These are phyloP conservation scores for Mesitornis unicolor DNA, from an alignment of 2,113 vertebrate species.

Conservation along the genomic window DNA sequence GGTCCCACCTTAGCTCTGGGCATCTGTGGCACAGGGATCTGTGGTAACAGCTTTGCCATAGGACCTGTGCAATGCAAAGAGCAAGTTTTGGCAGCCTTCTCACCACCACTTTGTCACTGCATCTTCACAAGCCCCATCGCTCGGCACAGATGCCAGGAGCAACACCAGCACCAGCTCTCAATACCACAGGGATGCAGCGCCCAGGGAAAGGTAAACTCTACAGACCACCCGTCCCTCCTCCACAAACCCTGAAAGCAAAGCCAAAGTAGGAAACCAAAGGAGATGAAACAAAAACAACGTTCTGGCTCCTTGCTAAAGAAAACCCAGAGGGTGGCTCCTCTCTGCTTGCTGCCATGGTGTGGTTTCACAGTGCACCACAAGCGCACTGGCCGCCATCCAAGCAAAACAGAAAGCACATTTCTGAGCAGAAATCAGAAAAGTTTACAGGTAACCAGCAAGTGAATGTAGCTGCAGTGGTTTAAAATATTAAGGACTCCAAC, in stretches of 20 bases:
- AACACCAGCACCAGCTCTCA: fast-evolving
- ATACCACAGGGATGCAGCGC: neutral
- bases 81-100: neutral
- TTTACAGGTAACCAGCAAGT: neutral
- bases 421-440: neutral
- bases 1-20: neutral
- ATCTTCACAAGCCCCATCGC: neutral
- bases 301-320: slow-evolving; percentile 50
- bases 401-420: slow-evolving; percentile 14
- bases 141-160: neutral
- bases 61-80: neutral
- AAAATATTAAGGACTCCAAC: neutral
- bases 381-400: neutral
- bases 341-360: neutral
- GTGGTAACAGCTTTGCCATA: neutral
- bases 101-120: neutral
- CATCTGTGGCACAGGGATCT: neutral
- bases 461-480: neutral
- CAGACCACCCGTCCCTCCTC: neutral
- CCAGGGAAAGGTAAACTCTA: neutral
- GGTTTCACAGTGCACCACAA: neutral
- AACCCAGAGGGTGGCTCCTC: slow-evolving; percentile 14
- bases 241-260: neutral
- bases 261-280: neutral
- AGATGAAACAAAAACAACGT: neutral